Evolutionary conservation across 2,888 invertebrate genomes (phyloP).

Genomic region (Patella caerulea): DNA sequence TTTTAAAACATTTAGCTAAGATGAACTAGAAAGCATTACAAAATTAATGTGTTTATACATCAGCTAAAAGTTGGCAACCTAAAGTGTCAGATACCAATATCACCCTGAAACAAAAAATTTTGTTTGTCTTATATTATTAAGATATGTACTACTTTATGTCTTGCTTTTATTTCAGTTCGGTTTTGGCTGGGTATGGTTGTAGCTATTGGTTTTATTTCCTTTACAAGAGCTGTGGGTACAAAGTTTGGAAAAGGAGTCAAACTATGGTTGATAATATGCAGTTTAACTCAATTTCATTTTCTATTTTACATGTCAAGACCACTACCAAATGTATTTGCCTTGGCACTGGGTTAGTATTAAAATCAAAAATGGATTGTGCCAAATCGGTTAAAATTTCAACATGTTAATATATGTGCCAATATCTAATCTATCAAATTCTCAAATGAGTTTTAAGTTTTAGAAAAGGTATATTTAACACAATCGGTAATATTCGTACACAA

Average conservation of each 20-base stretch:
- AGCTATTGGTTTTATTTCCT: conserved; percentile 81
- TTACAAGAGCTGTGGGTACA: conserved; percentile 82
- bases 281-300: conserved; percentile 96
- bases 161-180: conserved; percentile 80
- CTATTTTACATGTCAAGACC: conserved; percentile 96
- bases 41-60: no score
- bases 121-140: neutral
- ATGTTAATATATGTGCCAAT: no score
- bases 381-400: no score
- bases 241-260: conserved; percentile 85
- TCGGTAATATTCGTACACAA: no score
- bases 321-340: conserved; percentile 93
- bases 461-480: no score
- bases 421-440: no score
- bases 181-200: conserved; percentile 84
- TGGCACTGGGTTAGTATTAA: conserved; percentile 84
- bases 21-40: no score
- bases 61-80: neutral
- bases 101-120: neutral
- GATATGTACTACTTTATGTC: neutral
- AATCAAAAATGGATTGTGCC: no score
- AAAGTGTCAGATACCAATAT: neutral
- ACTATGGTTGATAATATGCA: conserved; percentile 75
- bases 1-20: no score
- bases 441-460: no score